Base-by-base conservation (phyloP, 2,113 vertebrate species). In the Opisthocomus hoazin region DNA sequence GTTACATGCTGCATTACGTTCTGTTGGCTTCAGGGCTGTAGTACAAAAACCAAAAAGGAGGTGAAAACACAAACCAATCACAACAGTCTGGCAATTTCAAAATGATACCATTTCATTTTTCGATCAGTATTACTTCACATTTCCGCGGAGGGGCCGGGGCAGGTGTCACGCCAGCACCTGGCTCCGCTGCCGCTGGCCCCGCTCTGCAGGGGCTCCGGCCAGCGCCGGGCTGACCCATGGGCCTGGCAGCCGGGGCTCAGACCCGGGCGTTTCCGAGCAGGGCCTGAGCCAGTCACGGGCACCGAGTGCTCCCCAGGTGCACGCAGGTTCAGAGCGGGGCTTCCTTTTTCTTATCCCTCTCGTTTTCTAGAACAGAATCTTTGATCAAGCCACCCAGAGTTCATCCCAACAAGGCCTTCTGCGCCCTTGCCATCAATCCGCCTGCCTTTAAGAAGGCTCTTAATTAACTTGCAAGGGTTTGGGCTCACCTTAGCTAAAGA, bases 141-240 rank as follows among this genome's bases (percentile, higher is more conserved):
- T 88, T 82, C 36, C 26, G n/a, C n/a, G n/a, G n/a, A n/a, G n/a
- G n/a, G n/a, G n/a, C n/a, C n/a, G n/a, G n/a, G n/a, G n/a, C n/a
- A n/a, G n/a, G n/a, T n/a, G n/a, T n/a, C n/a, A 5, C 12, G 37
- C 29, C 51, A 19, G 41, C 21, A 51, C 43, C 21, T 29, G 2
- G 1, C 20, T 5, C 11, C 7, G 24, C 39, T n/a, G 53, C 29
- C 7, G 3, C 53, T 7, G 0, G 2, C 34, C 20, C 64, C 23
- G 37, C 57, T 26, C 64, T 60, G 64, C 4, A 23, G 45, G 41
- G 26, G 18, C n/a, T 41, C 39, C 9, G 0, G 19, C 22, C 48
- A 24, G 21, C 41, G 29, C 39, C 22, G 20, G 22, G 51, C n/a
- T 56, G 36, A 34, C 56, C 26, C 6, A 20, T 39, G 7, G 32